These are phyloP conservation scores for Callosobruchus maculatus DNA, from an alignment of 2,888 invertebrate species.

Conservation along the genomic window DNA sequence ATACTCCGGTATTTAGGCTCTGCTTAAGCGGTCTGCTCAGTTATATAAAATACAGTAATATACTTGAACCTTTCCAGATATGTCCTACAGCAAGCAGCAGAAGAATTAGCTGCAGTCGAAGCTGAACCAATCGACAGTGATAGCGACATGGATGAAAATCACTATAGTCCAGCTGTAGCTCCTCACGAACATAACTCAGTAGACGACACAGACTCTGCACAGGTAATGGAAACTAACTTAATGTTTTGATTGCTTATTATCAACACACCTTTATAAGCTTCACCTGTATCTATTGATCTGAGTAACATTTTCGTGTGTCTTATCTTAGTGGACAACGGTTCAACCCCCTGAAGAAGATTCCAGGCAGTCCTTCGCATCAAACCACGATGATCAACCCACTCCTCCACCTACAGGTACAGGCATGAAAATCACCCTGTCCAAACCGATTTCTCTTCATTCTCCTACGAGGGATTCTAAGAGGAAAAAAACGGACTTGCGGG, in stretches of 20 bases:
- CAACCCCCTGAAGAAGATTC: slow-evolving; percentile 50
- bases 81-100: slow-evolving; percentile 56
- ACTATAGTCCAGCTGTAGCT: slow-evolving; percentile 40
- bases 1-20: no score
- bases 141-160: slow-evolving; percentile 50
- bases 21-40: no score
- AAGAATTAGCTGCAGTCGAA: slow-evolving; percentile 63
- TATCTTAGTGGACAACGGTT: slow-evolving; percentile 45
- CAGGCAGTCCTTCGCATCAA: slow-evolving; percentile 48
- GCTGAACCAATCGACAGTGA: slow-evolving; percentile 75
- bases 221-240: slow-evolving; percentile 26
- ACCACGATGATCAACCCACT: slow-evolving; percentile 40
- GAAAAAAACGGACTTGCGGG: slow-evolving; percentile 76
- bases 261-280: no score
- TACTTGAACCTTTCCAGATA: slow-evolving; percentile 40
- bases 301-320: no score
- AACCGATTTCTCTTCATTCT: slow-evolving; percentile 49
- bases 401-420: slow-evolving; percentile 40
- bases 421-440: slow-evolving; percentile 47
- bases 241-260: no score
- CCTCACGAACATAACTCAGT: slow-evolving; percentile 33
- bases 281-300: no score
- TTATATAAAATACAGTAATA: no score
- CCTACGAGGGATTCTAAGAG: slow-evolving; percentile 50
- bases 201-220: slow-evolving; percentile 40